These are phyloP conservation scores for Penaeus vannamei DNA, from an alignment of 1,140 invertebrate genomes.

Conservation along the genomic window DNA sequence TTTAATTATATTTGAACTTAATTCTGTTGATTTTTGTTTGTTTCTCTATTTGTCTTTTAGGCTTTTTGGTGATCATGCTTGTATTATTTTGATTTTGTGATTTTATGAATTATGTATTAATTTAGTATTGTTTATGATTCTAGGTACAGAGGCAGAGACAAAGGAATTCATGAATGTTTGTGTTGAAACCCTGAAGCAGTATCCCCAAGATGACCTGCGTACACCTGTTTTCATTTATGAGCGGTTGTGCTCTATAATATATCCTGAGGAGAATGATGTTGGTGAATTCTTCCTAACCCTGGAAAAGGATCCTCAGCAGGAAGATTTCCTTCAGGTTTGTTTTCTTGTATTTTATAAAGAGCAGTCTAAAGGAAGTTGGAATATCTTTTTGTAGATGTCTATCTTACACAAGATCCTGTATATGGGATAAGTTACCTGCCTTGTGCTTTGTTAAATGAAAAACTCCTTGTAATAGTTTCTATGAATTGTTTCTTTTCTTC, in stretches of 20 bases:
- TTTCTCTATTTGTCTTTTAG: conserved; percentile 22
- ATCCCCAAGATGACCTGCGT: conserved; percentile 90
- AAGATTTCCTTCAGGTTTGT: conserved; percentile 92
- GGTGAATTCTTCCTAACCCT: conserved; percentile 96
- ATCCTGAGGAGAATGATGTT: conserved; percentile 96
- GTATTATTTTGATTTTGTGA: conserved; percentile 4
- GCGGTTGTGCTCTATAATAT: conserved; percentile 96
- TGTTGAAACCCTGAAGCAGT: conserved; percentile 95
- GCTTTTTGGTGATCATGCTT: conserved; percentile 48
- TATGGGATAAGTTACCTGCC: no score
- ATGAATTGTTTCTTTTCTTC: no score
- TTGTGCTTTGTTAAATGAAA: no score
- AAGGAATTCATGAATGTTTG: conserved; percentile 98
- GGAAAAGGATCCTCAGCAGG: conserved; percentile 98
- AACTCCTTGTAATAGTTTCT: no score
- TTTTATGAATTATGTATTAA: conserved; percentile 19
- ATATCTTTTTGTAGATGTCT: conserved; percentile 35
- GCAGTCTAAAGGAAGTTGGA: conserved; percentile 12
- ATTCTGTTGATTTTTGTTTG: background rate
- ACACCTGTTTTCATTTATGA: conserved; percentile 97
- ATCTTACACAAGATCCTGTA: conserved; percentile 13
- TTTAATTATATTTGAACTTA: conserved; percentile 39
- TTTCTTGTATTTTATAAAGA: background rate
- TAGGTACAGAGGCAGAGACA: conserved; percentile 94
- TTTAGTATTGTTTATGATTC: background rate